phyloP scores from a whole-genome alignment of 2,113 vertebrate species.

The Coptodon rendalli region DNA sequence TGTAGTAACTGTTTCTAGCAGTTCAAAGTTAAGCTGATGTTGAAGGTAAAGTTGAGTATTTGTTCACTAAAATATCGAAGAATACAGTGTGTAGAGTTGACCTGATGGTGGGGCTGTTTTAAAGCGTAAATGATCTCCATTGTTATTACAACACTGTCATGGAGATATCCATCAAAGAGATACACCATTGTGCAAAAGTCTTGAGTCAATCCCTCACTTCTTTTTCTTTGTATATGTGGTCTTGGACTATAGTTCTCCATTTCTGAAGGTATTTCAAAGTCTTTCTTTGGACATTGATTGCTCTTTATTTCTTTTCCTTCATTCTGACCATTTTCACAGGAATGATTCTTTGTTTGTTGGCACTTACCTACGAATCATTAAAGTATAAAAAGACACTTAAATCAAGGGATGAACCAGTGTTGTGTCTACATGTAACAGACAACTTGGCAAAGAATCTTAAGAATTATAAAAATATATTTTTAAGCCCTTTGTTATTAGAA shows the following conservation, averaged over 20 bases:
- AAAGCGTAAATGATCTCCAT: not conserved
- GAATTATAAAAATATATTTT: not conserved
- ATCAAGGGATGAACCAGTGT: not conserved
- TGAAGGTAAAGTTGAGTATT: not conserved
- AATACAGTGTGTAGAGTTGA: not conserved
- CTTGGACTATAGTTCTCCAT: not conserved
- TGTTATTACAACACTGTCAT: not conserved
- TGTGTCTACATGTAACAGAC: not conserved
- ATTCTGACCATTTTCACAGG: not conserved
- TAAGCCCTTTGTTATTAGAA: not conserved
- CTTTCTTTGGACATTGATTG: not conserved
- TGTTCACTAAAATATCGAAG: not conserved
- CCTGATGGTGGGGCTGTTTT: not conserved
- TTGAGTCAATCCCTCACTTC: not conserved
- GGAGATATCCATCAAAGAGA: not conserved
- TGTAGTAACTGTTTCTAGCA: not conserved
- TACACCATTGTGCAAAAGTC: not conserved
- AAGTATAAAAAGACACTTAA: not conserved
- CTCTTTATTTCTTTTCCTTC: not conserved
- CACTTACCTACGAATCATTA: not conserved
- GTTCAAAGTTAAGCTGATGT: not conserved
- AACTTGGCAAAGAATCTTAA: not conserved
- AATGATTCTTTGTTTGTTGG: not conserved
- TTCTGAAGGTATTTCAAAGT: not conserved
- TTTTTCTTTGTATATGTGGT: not conserved